A percentile compares a stretch with the other conserved stretches of the same genome.
Evolutionary conservation across 1,140 invertebrate genomes (phyloP).

Genomic region (Acromyrmex charruanus): DNA sequence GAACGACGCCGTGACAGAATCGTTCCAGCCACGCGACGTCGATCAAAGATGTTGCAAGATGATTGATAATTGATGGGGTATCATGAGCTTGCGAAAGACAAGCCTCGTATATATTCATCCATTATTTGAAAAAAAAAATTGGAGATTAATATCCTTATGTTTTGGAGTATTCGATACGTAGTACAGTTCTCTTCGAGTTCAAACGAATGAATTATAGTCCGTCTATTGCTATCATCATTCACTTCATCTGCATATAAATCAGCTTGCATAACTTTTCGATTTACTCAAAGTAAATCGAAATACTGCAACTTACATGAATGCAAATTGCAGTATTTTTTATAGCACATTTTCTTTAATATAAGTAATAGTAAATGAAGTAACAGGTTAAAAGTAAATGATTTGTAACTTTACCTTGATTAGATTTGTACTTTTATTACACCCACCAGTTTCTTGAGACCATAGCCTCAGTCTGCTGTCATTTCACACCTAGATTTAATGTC

Average conservation of each 20-base stretch:
- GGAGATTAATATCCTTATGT: background rate
- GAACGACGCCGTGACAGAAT: background rate
- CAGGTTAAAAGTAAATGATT: background rate
- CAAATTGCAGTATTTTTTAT: constrained; percentile 7
- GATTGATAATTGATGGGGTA: background rate
- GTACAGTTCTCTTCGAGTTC: background rate
- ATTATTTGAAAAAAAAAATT: background rate
- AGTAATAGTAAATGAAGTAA: background rate
- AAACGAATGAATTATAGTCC: background rate
- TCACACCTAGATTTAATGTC: background rate
- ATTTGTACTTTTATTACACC: background rate
- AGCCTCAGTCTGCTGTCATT: background rate
- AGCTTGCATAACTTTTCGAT: background rate
- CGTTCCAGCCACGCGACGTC: background rate
- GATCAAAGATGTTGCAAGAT: background rate
- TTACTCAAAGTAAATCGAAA: background rate
- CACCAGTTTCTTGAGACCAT: background rate
- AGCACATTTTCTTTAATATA: background rate
- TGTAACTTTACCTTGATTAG: background rate
- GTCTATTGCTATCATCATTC: background rate
- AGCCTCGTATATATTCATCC: background rate
- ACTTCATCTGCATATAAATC: constrained; percentile 9
- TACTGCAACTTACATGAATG: constrained; percentile 1
- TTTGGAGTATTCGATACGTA: background rate
- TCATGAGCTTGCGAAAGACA: background rate